A percentile compares a stretch with the other conserved stretches of the same genome.
phyloP scores from a whole-genome alignment of 1,140 invertebrate species.

The Diploscapter pachys region DNA sequence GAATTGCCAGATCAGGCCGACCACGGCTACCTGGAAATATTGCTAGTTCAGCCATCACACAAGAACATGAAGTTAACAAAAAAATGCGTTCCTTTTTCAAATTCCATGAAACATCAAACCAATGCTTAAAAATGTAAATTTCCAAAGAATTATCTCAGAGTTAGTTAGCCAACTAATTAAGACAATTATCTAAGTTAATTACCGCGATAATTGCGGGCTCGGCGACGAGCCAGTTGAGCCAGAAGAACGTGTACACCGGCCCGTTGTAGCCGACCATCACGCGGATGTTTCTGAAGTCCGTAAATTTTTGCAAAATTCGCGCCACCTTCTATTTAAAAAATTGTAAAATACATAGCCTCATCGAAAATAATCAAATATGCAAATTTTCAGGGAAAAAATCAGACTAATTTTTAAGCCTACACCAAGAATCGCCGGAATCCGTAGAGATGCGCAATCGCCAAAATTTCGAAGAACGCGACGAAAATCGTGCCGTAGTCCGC shows the following conservation, averaged over 20 bases:
- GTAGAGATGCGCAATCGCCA: constrained; percentile 15
- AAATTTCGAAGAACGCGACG: constrained; percentile 9
- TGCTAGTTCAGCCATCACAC: no score
- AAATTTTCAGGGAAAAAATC: no score
- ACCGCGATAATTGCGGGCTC: not conserved
- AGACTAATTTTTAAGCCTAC: not conserved
- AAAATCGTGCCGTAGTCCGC: constrained; percentile 13
- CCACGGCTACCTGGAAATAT: no score
- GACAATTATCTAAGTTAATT: no score
- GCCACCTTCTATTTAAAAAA: no score
- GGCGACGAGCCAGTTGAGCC: constrained; percentile 21
- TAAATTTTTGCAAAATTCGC: not conserved
- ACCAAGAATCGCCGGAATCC: constrained; percentile 22
- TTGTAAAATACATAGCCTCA: no score
- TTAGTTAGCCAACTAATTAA: no score
- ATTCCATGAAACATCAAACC: not conserved
- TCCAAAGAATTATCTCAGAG: not conserved
- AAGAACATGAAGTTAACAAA: no score
- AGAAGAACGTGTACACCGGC: constrained; percentile 20
- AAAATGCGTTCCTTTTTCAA: no score
- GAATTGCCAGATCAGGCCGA: no score
- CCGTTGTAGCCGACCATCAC: constrained; percentile 21
- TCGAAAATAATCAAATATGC: no score
- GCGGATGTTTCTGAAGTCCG: constrained; percentile 9
- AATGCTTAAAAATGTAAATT: constrained; percentile 8